These are phyloP conservation scores for Girardia tigrina DNA, from an alignment of 2,888 invertebrate species.

Conservation along the genomic window DNA sequence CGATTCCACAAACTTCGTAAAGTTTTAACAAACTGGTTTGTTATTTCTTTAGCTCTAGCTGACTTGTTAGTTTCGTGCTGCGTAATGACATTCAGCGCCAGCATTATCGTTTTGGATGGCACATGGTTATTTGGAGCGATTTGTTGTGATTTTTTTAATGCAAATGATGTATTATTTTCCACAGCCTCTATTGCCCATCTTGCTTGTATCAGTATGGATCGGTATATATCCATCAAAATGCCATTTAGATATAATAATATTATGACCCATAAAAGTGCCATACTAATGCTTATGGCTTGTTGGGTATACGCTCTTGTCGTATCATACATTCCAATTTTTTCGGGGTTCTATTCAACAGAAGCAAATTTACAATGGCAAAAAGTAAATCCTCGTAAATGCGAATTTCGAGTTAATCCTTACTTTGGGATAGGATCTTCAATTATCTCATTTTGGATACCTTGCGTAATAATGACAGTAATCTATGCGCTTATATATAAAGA, in stretches of 20 bases:
- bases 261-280: constrained; percentile 69
- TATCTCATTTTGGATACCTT: constrained; percentile 50
- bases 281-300: constrained; percentile 58
- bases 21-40: constrained; percentile 83
- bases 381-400: constrained; percentile 42
- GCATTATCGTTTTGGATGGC: constrained; percentile 52
- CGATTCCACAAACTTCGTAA: constrained; percentile 65
- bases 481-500: constrained; percentile 47
- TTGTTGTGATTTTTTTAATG: constrained; percentile 86
- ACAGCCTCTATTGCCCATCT: constrained; percentile 74
- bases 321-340: constrained; percentile 81
- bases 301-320: constrained; percentile 81
- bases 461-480: constrained; percentile 47
- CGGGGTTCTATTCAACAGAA: constrained; percentile 80
- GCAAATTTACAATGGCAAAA: constrained; percentile 52
- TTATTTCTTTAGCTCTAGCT: constrained; percentile 80
- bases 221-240: constrained; percentile 63
- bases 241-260: constrained; percentile 79
- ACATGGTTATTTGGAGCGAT: constrained; percentile 72
- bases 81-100: constrained; percentile 50
- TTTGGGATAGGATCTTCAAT: constrained; percentile 48
- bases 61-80: constrained; percentile 70
- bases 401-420: constrained; percentile 45
- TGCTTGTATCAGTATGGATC: constrained; percentile 81
- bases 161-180: constrained; percentile 77